Base-by-base conservation (phyloP, 1,140 invertebrate species). In the Chlorops oryzae region DNA sequence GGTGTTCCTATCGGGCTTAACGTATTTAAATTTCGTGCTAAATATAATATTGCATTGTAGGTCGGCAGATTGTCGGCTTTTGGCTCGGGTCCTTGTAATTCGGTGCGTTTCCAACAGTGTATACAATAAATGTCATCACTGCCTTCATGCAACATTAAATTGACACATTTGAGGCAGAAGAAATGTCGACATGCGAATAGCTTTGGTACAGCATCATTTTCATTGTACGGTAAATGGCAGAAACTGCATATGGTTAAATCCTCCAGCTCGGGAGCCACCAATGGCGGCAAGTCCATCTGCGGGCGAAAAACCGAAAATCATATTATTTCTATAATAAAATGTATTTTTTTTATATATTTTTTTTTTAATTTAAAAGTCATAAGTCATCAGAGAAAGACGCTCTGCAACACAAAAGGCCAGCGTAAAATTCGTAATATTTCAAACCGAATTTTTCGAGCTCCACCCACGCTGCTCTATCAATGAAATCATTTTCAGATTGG, bases 181-280 rank as follows among this genome's bases (percentile, higher is more conserved):
- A 81, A 82, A 64, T 88, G 86, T 62, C 83, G 84, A 74, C 86
- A 88, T 38, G 77, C 78, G 43, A 89, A 76, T 64, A 85, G 74
- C 67, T 87, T 88, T 35, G 86, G 86, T 52, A 78, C 76, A 61
- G 81, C 78, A 55, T 83, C 80, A 25, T 74, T 70, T 48, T 86
- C 82, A 67, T 86, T 86, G 70, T 81, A 85, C 61, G 80, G 79
- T 67, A 79, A 77, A 65, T 81, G 81, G 77, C 81, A 86, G 59
- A 77, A 81, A 51, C 77, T 78, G 72, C 84, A 87, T 50, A 81
- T 74, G 51, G 82, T 82, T 65, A 87, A 75, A 72, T 85, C 80
- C 68, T 83, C 81, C 57, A 86, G 73, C 69, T 85, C 81, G 44
- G 75, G 77, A 57, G 80, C 74, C 62, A 81, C 74, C n/a, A n/a